These are phyloP conservation scores for Heliconius hermathena DNA, from an alignment of 1,140 invertebrate species.

Conservation along the genomic window DNA sequence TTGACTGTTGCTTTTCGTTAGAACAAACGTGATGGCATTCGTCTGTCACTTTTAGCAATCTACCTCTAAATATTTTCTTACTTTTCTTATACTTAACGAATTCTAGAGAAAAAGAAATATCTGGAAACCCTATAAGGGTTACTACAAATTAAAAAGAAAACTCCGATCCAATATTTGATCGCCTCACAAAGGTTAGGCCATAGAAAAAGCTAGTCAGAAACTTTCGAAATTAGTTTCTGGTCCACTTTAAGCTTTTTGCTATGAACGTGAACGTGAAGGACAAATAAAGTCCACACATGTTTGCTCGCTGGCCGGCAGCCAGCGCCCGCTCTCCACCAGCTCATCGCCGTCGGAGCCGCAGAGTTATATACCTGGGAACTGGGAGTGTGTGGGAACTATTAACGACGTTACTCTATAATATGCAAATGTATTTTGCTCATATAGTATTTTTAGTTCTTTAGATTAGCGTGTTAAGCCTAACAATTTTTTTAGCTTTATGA, in stretches of 20 bases:
- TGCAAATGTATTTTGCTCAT: background rate
- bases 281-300: slow-evolving; percentile 12
- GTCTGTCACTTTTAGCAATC: too few relatives aligned
- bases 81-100: too few relatives aligned
- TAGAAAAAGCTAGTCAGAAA: slow-evolving; percentile 8
- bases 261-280: background rate
- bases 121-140: background rate
- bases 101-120: too few relatives aligned
- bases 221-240: slow-evolving; percentile 12
- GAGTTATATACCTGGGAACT: slow-evolving; percentile 3
- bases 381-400: background rate
- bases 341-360: background rate
- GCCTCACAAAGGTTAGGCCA: background rate
- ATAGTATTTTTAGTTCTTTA: background rate
- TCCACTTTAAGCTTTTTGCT: slow-evolving; percentile 4
- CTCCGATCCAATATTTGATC: background rate
- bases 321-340: background rate
- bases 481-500: too few relatives aligned
- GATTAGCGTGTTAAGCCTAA: too few relatives aligned
- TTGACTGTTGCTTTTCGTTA: too few relatives aligned
- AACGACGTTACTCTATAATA: background rate
- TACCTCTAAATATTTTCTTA: too few relatives aligned
- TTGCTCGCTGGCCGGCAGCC: background rate
- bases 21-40: too few relatives aligned
- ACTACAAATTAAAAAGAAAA: background rate